phyloP scores from a whole-genome alignment of 2,888 invertebrate species.

The Glaucopsyche alexis region DNA sequence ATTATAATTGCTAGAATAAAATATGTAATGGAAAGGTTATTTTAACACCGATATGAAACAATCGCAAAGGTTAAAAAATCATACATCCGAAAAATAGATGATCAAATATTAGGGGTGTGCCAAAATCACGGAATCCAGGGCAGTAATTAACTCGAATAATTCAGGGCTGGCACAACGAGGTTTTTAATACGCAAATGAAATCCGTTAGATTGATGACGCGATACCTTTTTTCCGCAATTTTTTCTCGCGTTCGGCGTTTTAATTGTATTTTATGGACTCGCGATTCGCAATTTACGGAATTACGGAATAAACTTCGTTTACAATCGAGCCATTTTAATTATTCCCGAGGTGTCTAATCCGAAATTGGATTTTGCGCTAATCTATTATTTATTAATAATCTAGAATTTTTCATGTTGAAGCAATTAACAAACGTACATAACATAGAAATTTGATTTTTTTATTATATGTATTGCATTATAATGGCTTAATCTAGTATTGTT shows the following conservation, averaged over 20 bases:
- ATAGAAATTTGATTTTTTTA: not conserved
- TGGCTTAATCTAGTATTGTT: too few relatives aligned
- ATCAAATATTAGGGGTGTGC: slow-evolving; percentile 5
- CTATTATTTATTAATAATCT: slow-evolving; percentile 30
- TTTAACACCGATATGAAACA: not conserved
- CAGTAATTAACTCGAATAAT: slow-evolving; percentile 76
- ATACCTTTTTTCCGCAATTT: slow-evolving; percentile 58
- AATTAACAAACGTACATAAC: not conserved
- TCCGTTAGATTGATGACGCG: slow-evolving; percentile 76
- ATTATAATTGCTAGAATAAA: too few relatives aligned
- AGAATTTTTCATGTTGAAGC: not conserved
- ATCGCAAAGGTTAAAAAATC: not conserved
- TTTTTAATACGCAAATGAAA: slow-evolving; percentile 79
- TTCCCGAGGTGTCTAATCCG: slow-evolving; percentile 39
- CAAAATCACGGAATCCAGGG: slow-evolving; percentile 38
- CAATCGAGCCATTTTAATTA: slow-evolving; percentile 46
- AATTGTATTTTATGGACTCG: slow-evolving; percentile 76
- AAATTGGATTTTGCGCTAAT: slow-evolving; percentile 37
- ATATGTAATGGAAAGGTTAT: too few relatives aligned
- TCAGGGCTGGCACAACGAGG: slow-evolving; percentile 76
- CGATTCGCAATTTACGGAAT: slow-evolving; percentile 73
- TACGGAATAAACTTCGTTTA: slow-evolving; percentile 69
- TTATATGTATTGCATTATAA: too few relatives aligned
- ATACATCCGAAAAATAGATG: not conserved
- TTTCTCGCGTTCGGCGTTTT: slow-evolving; percentile 71